phyloP scores from a whole-genome alignment of 2,113 vertebrate species.

The Phodopus roborovskii region DNA sequence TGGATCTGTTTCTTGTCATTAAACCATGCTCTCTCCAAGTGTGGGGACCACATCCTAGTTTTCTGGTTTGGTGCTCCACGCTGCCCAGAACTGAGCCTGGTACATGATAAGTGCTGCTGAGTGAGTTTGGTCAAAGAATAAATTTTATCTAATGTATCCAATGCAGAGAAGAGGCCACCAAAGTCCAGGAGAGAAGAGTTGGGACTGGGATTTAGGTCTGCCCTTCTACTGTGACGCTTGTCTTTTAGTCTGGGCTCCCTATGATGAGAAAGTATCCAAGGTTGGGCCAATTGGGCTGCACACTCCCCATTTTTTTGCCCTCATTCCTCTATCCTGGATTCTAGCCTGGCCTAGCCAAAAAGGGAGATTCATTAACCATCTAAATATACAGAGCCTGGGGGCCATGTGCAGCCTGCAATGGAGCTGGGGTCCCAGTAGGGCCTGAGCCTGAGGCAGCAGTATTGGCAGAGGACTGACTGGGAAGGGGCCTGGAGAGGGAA shows the following conservation, averaged over 20 bases:
- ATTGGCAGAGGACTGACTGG: slow-evolving; percentile 48
- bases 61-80: slow-evolving; percentile 16
- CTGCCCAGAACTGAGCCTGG: background rate
- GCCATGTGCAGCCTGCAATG: slow-evolving; percentile 76
- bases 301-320: background rate
- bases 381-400: slow-evolving; percentile 85
- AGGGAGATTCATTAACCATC: slow-evolving; percentile 88
- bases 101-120: background rate
- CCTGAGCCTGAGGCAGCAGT: background rate
- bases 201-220: background rate
- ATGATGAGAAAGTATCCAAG: background rate
- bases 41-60: background rate
- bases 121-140: slow-evolving; percentile 38
- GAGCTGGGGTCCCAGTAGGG: slow-evolving; percentile 45
- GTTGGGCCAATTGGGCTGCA: slow-evolving; percentile 8
- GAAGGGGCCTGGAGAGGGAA: slow-evolving; percentile 59
- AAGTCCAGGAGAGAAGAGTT: background rate
- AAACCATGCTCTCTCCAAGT: background rate
- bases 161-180: background rate
- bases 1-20: background rate
- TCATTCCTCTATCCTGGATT: slow-evolving; percentile 51
- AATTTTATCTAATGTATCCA: background rate
- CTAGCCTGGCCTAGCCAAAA: slow-evolving; percentile 83
- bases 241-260: background rate
- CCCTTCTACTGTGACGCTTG: background rate